Conservation (phyloP, 2,797 vertebrate genomes). For the Mus minutoides region DNA sequence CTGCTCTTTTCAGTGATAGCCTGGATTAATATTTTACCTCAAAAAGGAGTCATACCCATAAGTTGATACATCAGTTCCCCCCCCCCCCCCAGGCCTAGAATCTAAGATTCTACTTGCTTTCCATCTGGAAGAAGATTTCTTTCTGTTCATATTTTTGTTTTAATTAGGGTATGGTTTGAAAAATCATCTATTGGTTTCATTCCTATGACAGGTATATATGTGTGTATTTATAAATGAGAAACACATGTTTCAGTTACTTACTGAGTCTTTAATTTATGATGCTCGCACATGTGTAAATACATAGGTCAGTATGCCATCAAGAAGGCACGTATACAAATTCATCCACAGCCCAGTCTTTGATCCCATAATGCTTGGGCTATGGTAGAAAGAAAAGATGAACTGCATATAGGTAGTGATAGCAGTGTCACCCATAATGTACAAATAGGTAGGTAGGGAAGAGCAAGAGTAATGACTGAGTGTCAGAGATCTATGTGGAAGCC, state of each 20-base stretch:
- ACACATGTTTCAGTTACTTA: background rate
- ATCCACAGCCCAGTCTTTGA: background rate
- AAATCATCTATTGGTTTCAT: background rate
- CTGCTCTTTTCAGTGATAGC: slow-evolving; percentile 56
- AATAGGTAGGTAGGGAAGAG: background rate
- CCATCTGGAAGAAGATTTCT: background rate
- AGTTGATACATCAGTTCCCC: background rate
- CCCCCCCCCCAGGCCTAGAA: background rate
- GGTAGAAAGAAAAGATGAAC: background rate
- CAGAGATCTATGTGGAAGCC: background rate
- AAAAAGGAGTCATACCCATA: background rate
- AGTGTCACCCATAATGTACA: background rate
- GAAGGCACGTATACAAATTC: background rate
- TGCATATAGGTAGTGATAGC: background rate
- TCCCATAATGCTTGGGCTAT: background rate
- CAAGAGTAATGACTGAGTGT: background rate
- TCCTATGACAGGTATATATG: background rate
- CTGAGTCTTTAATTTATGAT: background rate
- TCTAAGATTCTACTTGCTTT: slow-evolving; percentile 17
- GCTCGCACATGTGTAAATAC: background rate
- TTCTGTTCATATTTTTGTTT: background rate
- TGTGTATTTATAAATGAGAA: background rate
- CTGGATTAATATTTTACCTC: slow-evolving; percentile 75
- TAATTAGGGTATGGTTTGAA: background rate
- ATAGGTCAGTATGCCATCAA: background rate